Percentiles rank a stretch among this genome's conserved stretches.
Evolutionary conservation across 2,797 vertebrate genomes (phyloP).

Genomic region (Neomorphus geoffroyi): DNA sequence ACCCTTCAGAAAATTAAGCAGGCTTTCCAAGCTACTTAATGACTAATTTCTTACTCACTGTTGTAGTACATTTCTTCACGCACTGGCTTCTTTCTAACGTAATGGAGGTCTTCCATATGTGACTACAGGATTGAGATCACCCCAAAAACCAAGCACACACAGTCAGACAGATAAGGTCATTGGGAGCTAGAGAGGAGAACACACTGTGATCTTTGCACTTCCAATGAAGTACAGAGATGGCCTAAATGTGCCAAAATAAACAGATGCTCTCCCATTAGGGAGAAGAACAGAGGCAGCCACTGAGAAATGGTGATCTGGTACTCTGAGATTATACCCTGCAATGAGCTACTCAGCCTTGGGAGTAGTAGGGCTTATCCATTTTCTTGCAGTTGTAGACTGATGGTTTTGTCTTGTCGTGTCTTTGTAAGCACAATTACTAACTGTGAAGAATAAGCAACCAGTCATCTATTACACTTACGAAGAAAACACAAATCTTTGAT

Average conservation of each 20-base stretch:
- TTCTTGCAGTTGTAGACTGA: background rate
- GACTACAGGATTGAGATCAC: no score
- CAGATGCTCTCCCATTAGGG: background rate
- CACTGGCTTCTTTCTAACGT: background rate
- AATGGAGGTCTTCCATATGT: background rate
- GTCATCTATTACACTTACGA: background rate
- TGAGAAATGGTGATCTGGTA: accelerated
- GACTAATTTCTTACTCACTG: background rate
- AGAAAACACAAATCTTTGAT: background rate
- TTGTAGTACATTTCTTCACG: background rate
- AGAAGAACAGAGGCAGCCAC: background rate
- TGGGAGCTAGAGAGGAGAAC: accelerated
- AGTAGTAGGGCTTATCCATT: background rate
- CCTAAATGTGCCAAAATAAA: accelerated
- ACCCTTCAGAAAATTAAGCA: background rate
- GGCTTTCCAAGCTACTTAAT: background rate
- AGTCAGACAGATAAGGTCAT: accelerated
- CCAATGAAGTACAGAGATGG: accelerated
- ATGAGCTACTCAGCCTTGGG: background rate
- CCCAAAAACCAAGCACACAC: background rate
- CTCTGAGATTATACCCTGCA: background rate
- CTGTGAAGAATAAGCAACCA: background rate
- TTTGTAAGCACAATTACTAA: background rate
- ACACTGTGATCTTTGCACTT: background rate
- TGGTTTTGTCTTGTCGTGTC: background rate